Percentiles rank a stretch among this genome's conserved stretches.
Conservation (phyloP, 2,113 vertebrate genomes). For the Mandrillus leucophaeus region DNA sequence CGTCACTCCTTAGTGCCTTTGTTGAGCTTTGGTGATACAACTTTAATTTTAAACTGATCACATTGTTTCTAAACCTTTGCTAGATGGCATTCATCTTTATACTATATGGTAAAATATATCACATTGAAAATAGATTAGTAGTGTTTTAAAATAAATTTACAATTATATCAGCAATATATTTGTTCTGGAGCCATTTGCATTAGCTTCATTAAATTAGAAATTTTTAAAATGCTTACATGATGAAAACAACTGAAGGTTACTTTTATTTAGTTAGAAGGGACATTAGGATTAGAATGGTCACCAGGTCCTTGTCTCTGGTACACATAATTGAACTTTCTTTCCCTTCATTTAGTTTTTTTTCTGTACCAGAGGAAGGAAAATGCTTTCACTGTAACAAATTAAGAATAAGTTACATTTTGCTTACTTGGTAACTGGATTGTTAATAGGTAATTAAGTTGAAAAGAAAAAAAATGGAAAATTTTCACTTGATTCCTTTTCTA, state of each 20-base stretch:
- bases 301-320: not conserved
- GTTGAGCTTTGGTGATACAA: not conserved
- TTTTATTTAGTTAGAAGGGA: not conserved
- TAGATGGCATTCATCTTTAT: not conserved
- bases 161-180: not conserved
- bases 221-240: not conserved
- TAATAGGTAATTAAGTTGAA: not conserved
- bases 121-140: not conserved
- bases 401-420: slow-evolving; percentile 23
- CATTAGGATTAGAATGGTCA: not conserved
- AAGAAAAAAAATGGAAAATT: not conserved
- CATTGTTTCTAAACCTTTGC: not conserved
- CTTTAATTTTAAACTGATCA: not conserved
- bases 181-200: not conserved
- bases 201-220: not conserved
- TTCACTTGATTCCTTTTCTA: slow-evolving; percentile 28
- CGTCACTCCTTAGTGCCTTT: no score
- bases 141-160: not conserved
- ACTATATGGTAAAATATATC: not conserved
- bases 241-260: not conserved
- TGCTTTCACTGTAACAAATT: not conserved
- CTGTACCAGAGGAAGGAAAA: not conserved
- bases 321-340: not conserved
- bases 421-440: not conserved
- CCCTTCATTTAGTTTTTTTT: slow-evolving; percentile 19